Conservation (phyloP, 2,888 invertebrate species). For the Villa cingulata region DNA sequence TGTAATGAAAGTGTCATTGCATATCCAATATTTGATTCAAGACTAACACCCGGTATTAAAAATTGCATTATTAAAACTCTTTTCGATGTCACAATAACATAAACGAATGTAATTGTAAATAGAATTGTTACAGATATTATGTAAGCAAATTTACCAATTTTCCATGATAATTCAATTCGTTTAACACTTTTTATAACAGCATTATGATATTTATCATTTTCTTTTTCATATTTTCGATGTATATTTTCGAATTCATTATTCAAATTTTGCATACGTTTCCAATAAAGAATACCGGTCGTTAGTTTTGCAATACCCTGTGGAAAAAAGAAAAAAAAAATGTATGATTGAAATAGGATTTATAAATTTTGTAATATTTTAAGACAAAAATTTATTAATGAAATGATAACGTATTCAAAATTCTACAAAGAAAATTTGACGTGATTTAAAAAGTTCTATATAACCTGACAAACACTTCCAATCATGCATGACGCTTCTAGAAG, state of each 20-base stretch:
- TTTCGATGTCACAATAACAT: neutral
- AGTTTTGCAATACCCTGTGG: neutral
- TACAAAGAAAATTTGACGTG: too few relatives aligned
- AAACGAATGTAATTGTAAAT: neutral
- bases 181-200: too few relatives aligned
- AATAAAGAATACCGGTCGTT: neutral
- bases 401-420: too few relatives aligned
- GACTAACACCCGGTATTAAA: neutral
- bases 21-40: neutral
- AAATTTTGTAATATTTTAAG: neutral
- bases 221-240: too few relatives aligned
- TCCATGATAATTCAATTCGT: too few relatives aligned
- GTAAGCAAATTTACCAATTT: too few relatives aligned
- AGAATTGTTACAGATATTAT: too few relatives aligned
- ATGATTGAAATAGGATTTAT: neutral
- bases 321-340: neutral
- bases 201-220: too few relatives aligned
- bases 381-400: too few relatives aligned
- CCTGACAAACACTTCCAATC: neutral
- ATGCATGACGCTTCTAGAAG: neutral
- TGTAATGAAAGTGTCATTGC: neutral
- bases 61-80: neutral
- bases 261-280: neutral
- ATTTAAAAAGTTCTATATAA: too few relatives aligned
- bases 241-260: neutral